Base-by-base conservation (phyloP, 1,140 invertebrate genomes). In the Planococcus citri region DNA sequence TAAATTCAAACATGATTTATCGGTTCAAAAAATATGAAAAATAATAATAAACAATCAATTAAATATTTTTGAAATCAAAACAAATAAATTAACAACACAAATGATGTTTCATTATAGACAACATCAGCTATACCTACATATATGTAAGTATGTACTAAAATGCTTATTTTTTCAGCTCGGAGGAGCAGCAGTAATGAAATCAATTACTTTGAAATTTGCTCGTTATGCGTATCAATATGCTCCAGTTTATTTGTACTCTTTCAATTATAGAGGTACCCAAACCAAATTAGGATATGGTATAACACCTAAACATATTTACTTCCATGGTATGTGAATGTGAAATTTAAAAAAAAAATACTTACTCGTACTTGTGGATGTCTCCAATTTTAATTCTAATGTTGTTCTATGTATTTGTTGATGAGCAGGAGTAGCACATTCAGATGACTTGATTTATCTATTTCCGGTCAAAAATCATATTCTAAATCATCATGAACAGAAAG, bases 381-480 rank as follows among this genome's bases (percentile, higher is more conserved):
- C n/a, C n/a, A n/a, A n/a, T n/a, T n/a, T n/a, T n/a, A n/a, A n/a
- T n/a, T n/a, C n/a, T n/a, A n/a, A n/a, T n/a, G n/a, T n/a, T n/a
- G n/a, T n/a, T n/a, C n/a, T n/a, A n/a, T n/a, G n/a, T n/a, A n/a
- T n/a, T n/a, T n/a, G n/a, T n/a, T n/a, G n/a, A n/a, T n/a, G n/a
- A n/a, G n/a, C 70, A 81, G 82, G 81, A 4, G 77, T 82, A 0
- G 33, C 72, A 12, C 82, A 83, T 71, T 74, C 73, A 0, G 82
- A 83, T 61, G 81, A 83, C 3, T 57, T 83, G 2, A 74, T 79
- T 69, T 83, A 81, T 72, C 69, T 82, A 12, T 80, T 82, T 71
- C 80, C 76, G 3, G 24, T 71, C 29, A 27, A 75, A 6, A 58
- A 73, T 8, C 68, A 76, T 2, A 70, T 74, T n/a, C 76, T 78